Conservation (phyloP, 2,113 vertebrate genomes). For the Poeciliopsis occidentalis region DNA sequence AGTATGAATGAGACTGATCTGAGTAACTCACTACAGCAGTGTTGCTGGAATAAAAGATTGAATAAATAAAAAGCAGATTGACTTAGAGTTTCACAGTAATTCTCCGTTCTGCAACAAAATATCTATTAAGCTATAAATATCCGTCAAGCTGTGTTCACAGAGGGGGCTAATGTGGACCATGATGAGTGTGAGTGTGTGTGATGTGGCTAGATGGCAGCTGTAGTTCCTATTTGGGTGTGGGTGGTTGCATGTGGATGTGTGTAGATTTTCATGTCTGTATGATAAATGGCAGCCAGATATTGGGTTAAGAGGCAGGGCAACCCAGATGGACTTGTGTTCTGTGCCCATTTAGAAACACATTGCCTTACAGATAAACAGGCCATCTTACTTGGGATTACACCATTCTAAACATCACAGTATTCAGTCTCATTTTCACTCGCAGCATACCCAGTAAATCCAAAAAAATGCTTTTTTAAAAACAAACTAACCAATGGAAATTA, state of each 20-base stretch:
- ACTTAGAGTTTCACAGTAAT: conserved; percentile 59
- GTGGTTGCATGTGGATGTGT: conserved; percentile 38
- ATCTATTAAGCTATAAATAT: conserved; percentile 74
- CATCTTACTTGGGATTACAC: neutral
- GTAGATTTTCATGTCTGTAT: conserved; percentile 52
- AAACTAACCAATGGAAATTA: conserved; percentile 23
- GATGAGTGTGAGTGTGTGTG: conserved; percentile 59
- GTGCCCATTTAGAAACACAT: conserved; percentile 41
- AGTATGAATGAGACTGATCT: conserved; percentile 41
- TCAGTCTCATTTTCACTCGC: conserved; percentile 5
- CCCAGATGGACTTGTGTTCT: conserved; percentile 64
- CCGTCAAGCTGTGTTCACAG: conserved; percentile 49
- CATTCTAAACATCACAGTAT: neutral
- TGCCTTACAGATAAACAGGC: conserved; percentile 18
- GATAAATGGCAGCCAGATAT: conserved; percentile 67
- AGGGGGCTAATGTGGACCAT: conserved; percentile 74
- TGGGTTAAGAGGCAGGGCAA: conserved; percentile 58
- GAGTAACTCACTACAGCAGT: conserved; percentile 48
- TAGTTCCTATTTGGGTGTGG: conserved; percentile 36
- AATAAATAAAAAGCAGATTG: conserved; percentile 7
- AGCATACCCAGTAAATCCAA: conserved; percentile 10
- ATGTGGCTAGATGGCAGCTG: conserved; percentile 70
- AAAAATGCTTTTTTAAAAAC: conserved; percentile 27
- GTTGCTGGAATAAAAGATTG: conserved; percentile 3
- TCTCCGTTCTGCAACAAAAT: conserved; percentile 56